phyloP scores from a whole-genome alignment of 2,113 vertebrate genomes.

The Lepidothrix coronata region DNA sequence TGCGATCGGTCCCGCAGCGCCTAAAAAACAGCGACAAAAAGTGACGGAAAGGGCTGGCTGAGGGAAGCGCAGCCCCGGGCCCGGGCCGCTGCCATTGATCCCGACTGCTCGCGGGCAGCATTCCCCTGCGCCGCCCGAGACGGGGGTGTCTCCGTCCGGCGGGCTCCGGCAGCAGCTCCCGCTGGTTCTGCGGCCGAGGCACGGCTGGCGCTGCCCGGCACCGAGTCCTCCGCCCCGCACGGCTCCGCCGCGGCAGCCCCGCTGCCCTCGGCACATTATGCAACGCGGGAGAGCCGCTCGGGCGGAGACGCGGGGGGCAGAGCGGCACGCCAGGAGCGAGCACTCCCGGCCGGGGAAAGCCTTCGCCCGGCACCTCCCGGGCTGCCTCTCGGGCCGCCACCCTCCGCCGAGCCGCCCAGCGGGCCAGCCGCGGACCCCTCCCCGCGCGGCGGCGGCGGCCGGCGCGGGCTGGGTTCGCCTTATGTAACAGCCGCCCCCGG shows the following conservation, averaged over 20 bases:
- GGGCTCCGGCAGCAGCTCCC: neutral
- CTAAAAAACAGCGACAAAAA: neutral
- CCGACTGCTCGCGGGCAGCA: neutral
- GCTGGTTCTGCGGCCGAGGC: neutral
- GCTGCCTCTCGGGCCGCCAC: neutral
- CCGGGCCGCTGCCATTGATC: neutral
- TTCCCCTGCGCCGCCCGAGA: neutral
- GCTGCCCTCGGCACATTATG: neutral
- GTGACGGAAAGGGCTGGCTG: neutral
- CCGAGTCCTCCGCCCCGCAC: neutral
- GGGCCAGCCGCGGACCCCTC: neutral
- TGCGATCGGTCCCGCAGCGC: neutral
- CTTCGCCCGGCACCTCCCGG: neutral
- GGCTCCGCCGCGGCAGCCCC: neutral
- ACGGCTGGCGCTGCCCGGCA: neutral
- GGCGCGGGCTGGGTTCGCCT: neutral
- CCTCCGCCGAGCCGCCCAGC: neutral
- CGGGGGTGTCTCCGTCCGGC: neutral
- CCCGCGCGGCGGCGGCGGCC: neutral
- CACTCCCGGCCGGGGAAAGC: neutral
- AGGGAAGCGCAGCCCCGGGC: neutral
- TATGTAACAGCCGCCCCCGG: constrained; percentile 35
- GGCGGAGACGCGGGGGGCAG: neutral
- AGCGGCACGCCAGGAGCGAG: neutral
- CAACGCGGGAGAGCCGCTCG: neutral